phyloP scores from a whole-genome alignment of 2,888 invertebrate species.

The Bembecia ichneumoniformis region DNA sequence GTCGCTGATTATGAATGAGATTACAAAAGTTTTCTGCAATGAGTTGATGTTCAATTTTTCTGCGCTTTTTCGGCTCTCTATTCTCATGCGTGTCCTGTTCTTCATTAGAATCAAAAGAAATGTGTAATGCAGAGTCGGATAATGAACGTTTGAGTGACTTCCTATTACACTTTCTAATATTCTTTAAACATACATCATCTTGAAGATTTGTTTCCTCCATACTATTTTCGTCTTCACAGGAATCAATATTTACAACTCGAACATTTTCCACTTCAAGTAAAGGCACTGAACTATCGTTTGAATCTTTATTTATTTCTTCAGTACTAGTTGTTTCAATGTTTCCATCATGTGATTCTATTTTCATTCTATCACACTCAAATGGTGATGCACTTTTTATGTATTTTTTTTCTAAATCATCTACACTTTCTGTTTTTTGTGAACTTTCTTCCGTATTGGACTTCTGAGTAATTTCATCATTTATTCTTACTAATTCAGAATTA shows the following conservation, averaged over 20 bases:
- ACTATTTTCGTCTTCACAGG: background rate
- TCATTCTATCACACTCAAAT: too few species aligned
- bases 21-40: slow-evolving; percentile 32
- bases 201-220: background rate
- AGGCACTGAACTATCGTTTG: too few species aligned
- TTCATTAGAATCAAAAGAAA: slow-evolving; percentile 18
- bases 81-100: slow-evolving; percentile 15
- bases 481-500: too few species aligned
- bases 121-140: slow-evolving; percentile 51
- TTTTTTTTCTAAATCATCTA: too few species aligned
- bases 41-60: slow-evolving; percentile 28
- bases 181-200: background rate
- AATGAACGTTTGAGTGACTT: slow-evolving; percentile 45
- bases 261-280: background rate
- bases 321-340: background rate
- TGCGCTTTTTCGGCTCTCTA: slow-evolving; percentile 34
- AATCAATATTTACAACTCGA: background rate
- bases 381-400: too few species aligned
- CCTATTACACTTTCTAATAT: slow-evolving; percentile 9
- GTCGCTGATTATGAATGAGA: slow-evolving; percentile 41
- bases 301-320: background rate
- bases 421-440: too few species aligned
- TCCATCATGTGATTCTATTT: background rate
- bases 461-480: too few species aligned
- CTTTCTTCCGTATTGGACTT: too few species aligned